Base-by-base conservation (phyloP, 2,797 vertebrate genomes). In the Sebastes umbrosus region DNA sequence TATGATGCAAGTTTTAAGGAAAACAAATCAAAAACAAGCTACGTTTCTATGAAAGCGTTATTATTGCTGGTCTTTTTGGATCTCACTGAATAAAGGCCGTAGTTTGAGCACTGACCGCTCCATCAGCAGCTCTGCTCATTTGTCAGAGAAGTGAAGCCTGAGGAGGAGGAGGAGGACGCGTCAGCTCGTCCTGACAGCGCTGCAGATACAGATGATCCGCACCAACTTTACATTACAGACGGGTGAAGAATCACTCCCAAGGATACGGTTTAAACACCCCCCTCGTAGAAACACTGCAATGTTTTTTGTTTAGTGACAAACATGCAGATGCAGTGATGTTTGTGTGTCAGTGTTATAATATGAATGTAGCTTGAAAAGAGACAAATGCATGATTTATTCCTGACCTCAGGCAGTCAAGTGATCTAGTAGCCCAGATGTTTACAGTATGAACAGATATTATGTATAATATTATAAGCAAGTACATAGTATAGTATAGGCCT, bases 41-140 rank as follows among this genome's bases (percentile, higher is more conserved):
- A 4, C 24, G 12, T 22, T 64, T 58, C 25, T 34, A 11, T 52
- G 52, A 63, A 62, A 64, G 18, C 54, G 54, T 73, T 52, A 14
- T 57, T 46, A 36, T 25, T 58, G 29, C 13, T 60, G 43, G 3
- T 25, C 39, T 66, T 46, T 77, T 29, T 67, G 24, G 24, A 84
- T 59, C 16, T 70, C 59, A 69, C 59, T 62, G 74, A 74, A 36
- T 79, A 75, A 60, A 72, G 82, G 63, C 50, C 73, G 12, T 32
- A 29, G 68, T 84, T 77, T 46, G 65, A 20, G 6, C 52, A 14
- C 70, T 88, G 90, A 88, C 80, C 86, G 12, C 84, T 88, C 85
- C 79, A 88, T 84, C 90, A 86, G 69, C 75, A 39, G 76, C 55
- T 2, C 11, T 1, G 79, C 77, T 88, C 90, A 85, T 92, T 84